A percentile compares a stretch with the other conserved stretches of the same genome.
phyloP scores from a whole-genome alignment of 2,797 vertebrate genomes.

The Mus minutoides region DNA sequence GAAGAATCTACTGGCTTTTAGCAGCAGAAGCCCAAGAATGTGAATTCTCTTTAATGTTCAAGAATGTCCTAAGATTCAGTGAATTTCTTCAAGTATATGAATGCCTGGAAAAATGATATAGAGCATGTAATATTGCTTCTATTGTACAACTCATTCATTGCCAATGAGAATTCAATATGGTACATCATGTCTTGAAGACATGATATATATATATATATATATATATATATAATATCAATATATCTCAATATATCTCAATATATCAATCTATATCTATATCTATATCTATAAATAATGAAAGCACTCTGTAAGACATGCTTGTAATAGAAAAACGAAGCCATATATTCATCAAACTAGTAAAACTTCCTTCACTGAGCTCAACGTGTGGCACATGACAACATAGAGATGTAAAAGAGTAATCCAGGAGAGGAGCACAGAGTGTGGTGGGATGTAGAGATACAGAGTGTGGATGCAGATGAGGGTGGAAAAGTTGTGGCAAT shows the following conservation, averaged over 20 bases:
- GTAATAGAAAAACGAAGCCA: background rate
- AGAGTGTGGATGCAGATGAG: background rate
- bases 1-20: background rate
- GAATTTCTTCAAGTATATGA: background rate
- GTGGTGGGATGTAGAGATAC: background rate
- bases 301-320: background rate
- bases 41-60: background rate
- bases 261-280: too few relatives aligned
- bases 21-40: background rate
- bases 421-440: too few relatives aligned
- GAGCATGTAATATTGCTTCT: background rate
- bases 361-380: background rate
- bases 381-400: background rate
- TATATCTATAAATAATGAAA: background rate
- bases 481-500: background rate
- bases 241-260: too few relatives aligned
- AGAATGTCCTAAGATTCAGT: constrained; percentile 5
- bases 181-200: background rate
- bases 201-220: too few relatives aligned
- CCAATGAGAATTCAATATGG: background rate
- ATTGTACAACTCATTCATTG: background rate
- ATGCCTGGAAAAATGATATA: background rate
- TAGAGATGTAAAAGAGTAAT: background rate
- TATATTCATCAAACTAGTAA: background rate
- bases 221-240: too few relatives aligned